phyloP scores from a whole-genome alignment of 2,888 invertebrate genomes.

The Melinaea menophilus region DNA sequence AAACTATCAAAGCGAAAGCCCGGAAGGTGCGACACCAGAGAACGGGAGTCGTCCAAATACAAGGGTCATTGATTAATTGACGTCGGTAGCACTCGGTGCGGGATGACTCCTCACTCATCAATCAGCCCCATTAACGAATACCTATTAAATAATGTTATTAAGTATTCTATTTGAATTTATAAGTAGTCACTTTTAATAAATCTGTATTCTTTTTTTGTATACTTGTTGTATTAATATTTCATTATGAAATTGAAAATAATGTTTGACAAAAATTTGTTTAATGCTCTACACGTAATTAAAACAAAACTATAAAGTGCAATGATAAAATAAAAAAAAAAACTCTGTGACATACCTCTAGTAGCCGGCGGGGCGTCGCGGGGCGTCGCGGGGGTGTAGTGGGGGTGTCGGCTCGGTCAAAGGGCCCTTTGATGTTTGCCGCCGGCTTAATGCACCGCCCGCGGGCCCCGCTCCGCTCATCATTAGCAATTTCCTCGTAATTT shows the following conservation, averaged over 20 bases:
- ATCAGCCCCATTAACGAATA: too few species aligned
- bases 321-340: constrained; percentile 16
- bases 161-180: too few species aligned
- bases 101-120: background rate
- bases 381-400: constrained; percentile 53
- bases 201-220: too few species aligned
- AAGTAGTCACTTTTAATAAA: too few species aligned
- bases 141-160: too few species aligned
- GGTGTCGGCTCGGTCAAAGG: constrained; percentile 77
- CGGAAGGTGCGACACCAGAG: constrained; percentile 37
- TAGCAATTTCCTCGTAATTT: constrained; percentile 78
- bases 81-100: constrained; percentile 13
- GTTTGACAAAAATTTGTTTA: background rate
- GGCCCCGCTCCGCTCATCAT: constrained; percentile 73
- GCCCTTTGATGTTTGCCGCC: constrained; percentile 77
- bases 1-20: constrained; percentile 36
- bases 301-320: constrained; percentile 13
- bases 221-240: too few species aligned
- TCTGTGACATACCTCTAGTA: constrained; percentile 32
- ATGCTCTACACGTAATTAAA: constrained; percentile 8
- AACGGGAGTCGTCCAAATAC: constrained; percentile 47
- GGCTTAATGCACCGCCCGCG: constrained; percentile 78
- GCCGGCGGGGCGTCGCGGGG: constrained; percentile 24
- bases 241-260: too few species aligned
- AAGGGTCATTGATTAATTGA: constrained; percentile 65